These are phyloP conservation scores for Anguilla rostrata DNA, from an alignment of 2,113 vertebrate species.

Conservation along the genomic window DNA sequence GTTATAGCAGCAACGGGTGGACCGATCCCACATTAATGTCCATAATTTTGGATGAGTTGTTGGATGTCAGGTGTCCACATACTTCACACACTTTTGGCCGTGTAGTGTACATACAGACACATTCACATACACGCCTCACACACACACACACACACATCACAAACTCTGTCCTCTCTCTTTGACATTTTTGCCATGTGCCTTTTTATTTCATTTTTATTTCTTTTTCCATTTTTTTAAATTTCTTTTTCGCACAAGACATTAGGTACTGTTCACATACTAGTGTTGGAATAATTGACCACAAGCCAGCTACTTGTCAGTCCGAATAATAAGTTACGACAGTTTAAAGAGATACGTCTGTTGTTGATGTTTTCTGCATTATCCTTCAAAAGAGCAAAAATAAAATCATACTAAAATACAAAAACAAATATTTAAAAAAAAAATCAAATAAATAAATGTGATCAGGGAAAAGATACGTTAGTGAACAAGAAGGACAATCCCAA, in stretches of 20 bases:
- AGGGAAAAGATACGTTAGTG: slow-evolving; percentile 41
- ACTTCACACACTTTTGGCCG: too few species aligned
- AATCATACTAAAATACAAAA: slow-evolving; percentile 60
- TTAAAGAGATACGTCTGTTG: slow-evolving; percentile 59
- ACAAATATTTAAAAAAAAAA: slow-evolving; percentile 60
- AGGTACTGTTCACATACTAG: slow-evolving; percentile 74
- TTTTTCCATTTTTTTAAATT: slow-evolving; percentile 65
- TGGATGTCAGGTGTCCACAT: too few species aligned
- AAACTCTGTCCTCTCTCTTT: slow-evolving; percentile 20
- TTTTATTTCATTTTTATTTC: slow-evolving; percentile 70
- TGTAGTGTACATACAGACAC: too few species aligned
- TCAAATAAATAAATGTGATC: slow-evolving; percentile 31
- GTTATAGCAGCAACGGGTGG: too few species aligned
- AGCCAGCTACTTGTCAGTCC: slow-evolving; percentile 67
- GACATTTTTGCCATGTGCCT: slow-evolving; percentile 68
- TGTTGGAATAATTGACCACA: slow-evolving; percentile 72
- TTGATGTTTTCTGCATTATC: slow-evolving; percentile 42
- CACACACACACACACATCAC: neutral
- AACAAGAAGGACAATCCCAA: slow-evolving; percentile 28
- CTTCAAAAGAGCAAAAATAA: slow-evolving; percentile 53
- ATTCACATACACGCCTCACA: too few species aligned
- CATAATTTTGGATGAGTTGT: too few species aligned
- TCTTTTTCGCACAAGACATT: slow-evolving; percentile 75
- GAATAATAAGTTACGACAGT: slow-evolving; percentile 60
- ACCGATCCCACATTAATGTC: too few species aligned